Evolutionary conservation across 2,888 invertebrate genomes (phyloP).

Genomic region (Poecilus cupreus): DNA sequence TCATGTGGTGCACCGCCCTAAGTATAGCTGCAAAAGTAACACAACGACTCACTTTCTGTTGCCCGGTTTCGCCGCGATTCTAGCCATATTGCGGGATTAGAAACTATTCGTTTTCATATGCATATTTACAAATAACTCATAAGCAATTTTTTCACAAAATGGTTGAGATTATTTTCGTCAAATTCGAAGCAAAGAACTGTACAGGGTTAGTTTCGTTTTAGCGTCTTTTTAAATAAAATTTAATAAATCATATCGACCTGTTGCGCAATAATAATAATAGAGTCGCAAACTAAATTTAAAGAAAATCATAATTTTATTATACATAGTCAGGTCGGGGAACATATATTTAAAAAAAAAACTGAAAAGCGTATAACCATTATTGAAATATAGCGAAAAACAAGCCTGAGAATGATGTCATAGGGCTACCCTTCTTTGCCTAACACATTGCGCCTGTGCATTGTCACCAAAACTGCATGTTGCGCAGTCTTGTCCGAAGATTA

Average conservation of each 20-base stretch:
- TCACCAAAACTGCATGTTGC: too few species aligned
- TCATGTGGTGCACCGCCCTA: conserved; percentile 57
- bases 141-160: background rate
- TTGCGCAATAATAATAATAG: too few species aligned
- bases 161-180: background rate
- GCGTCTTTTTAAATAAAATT: background rate
- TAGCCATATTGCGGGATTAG: background rate
- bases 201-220: conserved; percentile 7
- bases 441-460: too few species aligned
- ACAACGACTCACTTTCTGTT: conserved; percentile 16
- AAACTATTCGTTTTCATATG: background rate
- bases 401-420: too few species aligned
- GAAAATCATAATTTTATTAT: too few species aligned
- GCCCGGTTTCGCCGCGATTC: background rate
- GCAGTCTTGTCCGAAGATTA: too few species aligned
- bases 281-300: background rate
- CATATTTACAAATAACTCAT: background rate
- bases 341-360: too few species aligned
- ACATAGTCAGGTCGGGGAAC: too few species aligned
- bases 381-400: too few species aligned
- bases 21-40: conserved; percentile 55
- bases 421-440: too few species aligned
- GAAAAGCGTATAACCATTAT: too few species aligned
- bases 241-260: background rate
- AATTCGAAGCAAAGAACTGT: conserved; percentile 5